Percentiles rank a stretch among this genome's conserved stretches.
These are phyloP conservation scores for Macrostomum lignano DNA, from an alignment of 1,140 invertebrate species.

Conservation along the genomic window DNA sequence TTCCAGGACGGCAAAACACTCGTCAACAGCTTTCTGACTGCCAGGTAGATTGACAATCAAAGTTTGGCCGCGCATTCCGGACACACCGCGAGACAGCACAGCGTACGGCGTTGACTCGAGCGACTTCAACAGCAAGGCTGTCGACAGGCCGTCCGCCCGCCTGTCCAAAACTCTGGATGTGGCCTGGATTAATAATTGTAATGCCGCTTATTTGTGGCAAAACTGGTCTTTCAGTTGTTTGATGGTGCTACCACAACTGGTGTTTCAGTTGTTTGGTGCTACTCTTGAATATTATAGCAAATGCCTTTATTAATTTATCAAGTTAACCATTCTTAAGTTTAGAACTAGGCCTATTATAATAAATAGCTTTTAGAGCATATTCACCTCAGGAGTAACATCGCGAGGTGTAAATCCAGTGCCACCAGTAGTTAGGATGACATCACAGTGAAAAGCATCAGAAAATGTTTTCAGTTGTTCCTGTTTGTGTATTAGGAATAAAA, in stretches of 20 bases:
- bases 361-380: slow-evolving; percentile 3
- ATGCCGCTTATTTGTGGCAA: too few species aligned
- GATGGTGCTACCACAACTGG: too few species aligned
- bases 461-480: slow-evolving; percentile 35
- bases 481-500: too few species aligned
- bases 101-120: slow-evolving; percentile 53
- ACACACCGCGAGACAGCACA: slow-evolving; percentile 45
- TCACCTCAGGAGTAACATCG: slow-evolving; percentile 77
- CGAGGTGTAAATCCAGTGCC: slow-evolving; percentile 60
- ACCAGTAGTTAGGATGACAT: slow-evolving; percentile 61
- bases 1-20: slow-evolving; percentile 46
- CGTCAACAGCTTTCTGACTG: slow-evolving; percentile 48
- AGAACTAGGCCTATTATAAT: neutral
- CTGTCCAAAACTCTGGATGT: slow-evolving; percentile 42
- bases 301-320: too few species aligned
- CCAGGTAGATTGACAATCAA: slow-evolving; percentile 77
- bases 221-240: too few species aligned
- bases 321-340: neutral
- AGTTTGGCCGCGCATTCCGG: slow-evolving; percentile 46
- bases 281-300: too few species aligned
- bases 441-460: slow-evolving; percentile 30
- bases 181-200: slow-evolving; percentile 15
- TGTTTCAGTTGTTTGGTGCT: too few species aligned
- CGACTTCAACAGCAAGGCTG: slow-evolving; percentile 44
- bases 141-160: slow-evolving; percentile 41